A percentile compares a stretch with the other conserved stretches of the same genome.
Evolutionary conservation across 1,140 invertebrate species (phyloP).

Genomic region (Sipha flava): DNA sequence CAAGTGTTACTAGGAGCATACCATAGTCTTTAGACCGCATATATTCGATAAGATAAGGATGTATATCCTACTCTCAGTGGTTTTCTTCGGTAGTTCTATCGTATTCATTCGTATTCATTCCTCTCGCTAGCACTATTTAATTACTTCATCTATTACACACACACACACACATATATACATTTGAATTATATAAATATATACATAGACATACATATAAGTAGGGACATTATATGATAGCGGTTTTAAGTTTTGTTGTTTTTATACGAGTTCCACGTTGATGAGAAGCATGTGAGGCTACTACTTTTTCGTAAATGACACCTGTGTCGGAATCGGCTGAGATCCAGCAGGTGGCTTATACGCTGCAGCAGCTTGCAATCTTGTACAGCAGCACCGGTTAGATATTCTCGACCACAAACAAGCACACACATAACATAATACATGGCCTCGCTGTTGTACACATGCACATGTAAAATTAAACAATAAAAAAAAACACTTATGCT

Average conservation of each 20-base stretch:
- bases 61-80: background rate
- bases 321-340: background rate
- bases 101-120: no score
- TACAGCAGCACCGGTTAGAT: background rate
- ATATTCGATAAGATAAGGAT: background rate
- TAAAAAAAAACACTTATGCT: background rate
- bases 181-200: background rate
- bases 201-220: background rate
- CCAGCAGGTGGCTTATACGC: constrained; percentile 1
- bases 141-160: no score
- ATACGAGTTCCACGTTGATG: background rate
- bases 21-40: background rate
- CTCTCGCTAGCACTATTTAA: no score
- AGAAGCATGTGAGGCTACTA: background rate
- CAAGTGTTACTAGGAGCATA: background rate
- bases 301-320: background rate
- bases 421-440: background rate
- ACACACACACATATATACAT: no score
- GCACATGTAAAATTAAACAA: background rate
- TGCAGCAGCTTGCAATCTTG: constrained; percentile 2
- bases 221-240: background rate
- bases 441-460: background rate
- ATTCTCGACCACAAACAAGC: background rate
- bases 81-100: background rate
- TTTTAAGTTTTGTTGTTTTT: background rate